Evolutionary conservation across 2,888 invertebrate genomes (phyloP), one percentile per base, ranked within the genome.

Genomic region (Xestia sexstrigata): DNA sequence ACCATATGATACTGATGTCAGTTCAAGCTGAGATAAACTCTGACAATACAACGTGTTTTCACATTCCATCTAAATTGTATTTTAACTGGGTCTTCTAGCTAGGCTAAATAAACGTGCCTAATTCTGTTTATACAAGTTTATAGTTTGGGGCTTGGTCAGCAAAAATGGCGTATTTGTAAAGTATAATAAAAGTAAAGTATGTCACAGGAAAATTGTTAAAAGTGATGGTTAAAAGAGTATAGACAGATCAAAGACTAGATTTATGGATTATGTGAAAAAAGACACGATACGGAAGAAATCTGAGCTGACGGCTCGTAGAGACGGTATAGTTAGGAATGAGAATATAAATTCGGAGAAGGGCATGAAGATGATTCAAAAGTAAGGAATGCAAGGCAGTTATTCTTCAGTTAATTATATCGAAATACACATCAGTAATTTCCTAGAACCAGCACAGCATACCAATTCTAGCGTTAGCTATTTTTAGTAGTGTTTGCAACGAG

Each of bases 41-140:
- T 79, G 74, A 86, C 86, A 85, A 87, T 82, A 78, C 67, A 69
- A 66, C 79, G 30, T 87, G 82, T 86, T 87, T 84, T 84, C 45
- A 52, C 74, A 81, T 87, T 76, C 67, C 67, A 79, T 74, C 55
- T 77, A 65, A 76, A 68, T 81, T 81, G 30, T 77, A 17, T 17
- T 63, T 30, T 58, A 73, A 55, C 65, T 68, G 58, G 39, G 55
- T 72, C 52, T 71, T 70, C 15, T 73, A 79, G 70, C 15, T 73
- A 79, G 70, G 73, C 76, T 42, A 69, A 74, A 78, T 47, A 72
- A 66, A 58, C 9, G 2, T 65, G 47, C 52, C 39, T 68, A n/a
- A n/a, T 81, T 78, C 30, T 42, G 35, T 23, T 11, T 55, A 7
- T 49, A 45, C 17, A 11, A 35, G 23, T 62, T 35, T 20, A 35